These are phyloP conservation scores for Lomographa bimaculata DNA, from an alignment of 2,888 invertebrate species.

Conservation along the genomic window DNA sequence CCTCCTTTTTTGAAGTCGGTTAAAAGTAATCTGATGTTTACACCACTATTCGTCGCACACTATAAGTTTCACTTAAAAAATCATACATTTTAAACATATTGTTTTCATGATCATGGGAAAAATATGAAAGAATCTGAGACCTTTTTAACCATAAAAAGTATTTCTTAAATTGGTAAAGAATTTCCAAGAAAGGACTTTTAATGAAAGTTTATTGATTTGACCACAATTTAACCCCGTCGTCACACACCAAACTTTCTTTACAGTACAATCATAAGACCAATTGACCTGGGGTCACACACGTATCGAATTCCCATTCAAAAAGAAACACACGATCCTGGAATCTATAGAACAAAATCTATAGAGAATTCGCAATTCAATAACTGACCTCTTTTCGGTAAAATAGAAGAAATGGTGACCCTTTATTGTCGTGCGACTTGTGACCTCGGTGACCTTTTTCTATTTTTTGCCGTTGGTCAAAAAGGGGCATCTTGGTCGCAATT, in stretches of 20 bases:
- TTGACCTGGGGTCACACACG: conserved; percentile 74
- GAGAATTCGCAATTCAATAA: conserved; percentile 54
- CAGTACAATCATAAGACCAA: conserved; percentile 26
- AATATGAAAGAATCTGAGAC: no score
- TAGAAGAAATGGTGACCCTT: conserved; percentile 49
- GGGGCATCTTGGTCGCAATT: conserved; percentile 58
- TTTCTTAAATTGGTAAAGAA: no score
- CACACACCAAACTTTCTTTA: conserved; percentile 15
- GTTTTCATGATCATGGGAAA: no score
- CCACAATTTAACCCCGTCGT: conserved; percentile 17
- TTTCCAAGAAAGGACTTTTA: conserved; percentile 7
- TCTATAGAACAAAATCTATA: conserved; percentile 8
- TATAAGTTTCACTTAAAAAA: no score
- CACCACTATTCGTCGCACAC: no score
- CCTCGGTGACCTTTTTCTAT: conserved; percentile 49
- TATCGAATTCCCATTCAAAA: conserved; percentile 58
- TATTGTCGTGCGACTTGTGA: conserved; percentile 57
- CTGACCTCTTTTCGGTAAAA: conserved; percentile 59
- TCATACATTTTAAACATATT: no score
- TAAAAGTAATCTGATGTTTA: no score
- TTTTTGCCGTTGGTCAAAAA: conserved; percentile 64
- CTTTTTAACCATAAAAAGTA: background rate
- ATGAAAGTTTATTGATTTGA: conserved; percentile 19
- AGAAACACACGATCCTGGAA: conserved; percentile 53
- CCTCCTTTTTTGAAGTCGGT: no score